Percentiles rank a stretch among this genome's conserved stretches.
phyloP scores from a whole-genome alignment of 2,113 vertebrate species.

The Tylochromis polylepis region DNA sequence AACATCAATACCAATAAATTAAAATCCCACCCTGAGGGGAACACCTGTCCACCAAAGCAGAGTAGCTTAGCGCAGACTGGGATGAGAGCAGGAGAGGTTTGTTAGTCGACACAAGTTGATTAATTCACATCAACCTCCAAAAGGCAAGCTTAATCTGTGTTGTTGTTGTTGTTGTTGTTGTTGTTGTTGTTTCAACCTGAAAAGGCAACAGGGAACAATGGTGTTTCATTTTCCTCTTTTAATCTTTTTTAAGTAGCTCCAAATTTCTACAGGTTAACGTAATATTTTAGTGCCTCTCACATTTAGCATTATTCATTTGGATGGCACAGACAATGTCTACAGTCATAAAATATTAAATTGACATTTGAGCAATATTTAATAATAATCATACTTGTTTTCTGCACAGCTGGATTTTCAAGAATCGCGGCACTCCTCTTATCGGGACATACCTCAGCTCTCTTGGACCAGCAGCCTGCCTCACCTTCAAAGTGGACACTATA shows the following conservation, averaged over 20 bases:
- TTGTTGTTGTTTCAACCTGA: not conserved
- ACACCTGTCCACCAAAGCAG: not conserved
- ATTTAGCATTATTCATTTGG: not conserved
- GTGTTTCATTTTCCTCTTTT: not conserved
- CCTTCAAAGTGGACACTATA: constrained; percentile 82
- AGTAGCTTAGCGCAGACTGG: not conserved
- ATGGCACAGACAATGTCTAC: not conserved
- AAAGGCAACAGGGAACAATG: not conserved
- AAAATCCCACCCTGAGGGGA: not conserved
- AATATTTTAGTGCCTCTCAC: not conserved
- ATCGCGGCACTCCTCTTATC: constrained; percentile 72
- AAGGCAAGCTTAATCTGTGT: not conserved
- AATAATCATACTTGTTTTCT: not conserved
- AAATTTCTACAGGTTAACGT: not conserved
- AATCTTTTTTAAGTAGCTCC: not conserved
- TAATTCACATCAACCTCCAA: not conserved
- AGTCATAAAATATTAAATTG: not conserved
- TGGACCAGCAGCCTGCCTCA: constrained; percentile 82
- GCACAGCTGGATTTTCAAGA: constrained; percentile 80
- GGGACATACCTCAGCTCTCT: constrained; percentile 76
- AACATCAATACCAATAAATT: not conserved
- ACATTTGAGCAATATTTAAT: not conserved
- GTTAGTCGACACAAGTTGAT: not conserved
- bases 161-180: too few relatives aligned
- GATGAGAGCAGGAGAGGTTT: not conserved